Evolutionary conservation across 2,113 vertebrate genomes (phyloP).

Genomic region (Nymphicus hollandicus): DNA sequence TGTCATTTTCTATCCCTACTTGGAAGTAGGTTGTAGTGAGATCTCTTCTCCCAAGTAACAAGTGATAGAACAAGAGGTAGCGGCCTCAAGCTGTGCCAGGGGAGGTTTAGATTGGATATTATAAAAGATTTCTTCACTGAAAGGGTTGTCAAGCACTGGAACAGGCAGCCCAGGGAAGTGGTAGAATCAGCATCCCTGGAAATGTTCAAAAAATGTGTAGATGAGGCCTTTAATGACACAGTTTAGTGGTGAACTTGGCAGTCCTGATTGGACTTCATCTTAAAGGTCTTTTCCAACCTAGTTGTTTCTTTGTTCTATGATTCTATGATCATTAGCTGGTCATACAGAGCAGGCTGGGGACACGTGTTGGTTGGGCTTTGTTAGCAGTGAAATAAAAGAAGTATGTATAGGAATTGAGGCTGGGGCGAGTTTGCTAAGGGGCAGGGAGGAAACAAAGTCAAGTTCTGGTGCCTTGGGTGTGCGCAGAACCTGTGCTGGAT

Average conservation of each 20-base stretch:
- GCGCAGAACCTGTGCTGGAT: not conserved
- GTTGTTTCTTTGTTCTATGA: not conserved
- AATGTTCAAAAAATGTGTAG: not conserved
- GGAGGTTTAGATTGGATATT: not conserved
- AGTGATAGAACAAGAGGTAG: not conserved
- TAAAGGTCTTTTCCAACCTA: not conserved
- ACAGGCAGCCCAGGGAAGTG: not conserved
- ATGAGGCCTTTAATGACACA: not conserved
- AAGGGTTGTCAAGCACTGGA: not conserved
- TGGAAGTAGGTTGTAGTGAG: not conserved
- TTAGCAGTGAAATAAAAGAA: not conserved
- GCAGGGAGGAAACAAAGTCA: no score
- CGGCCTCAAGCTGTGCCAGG: not conserved
- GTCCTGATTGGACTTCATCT: not conserved
- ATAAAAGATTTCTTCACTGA: not conserved
- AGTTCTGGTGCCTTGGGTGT: no score
- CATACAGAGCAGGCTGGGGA: rapidly evolving
- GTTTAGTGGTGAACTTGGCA: not conserved
- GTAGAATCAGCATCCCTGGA: not conserved
- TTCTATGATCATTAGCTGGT: not conserved
- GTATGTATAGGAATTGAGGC: rapidly evolving
- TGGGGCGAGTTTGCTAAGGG: rapidly evolving
- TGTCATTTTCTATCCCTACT: not conserved
- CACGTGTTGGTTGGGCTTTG: rapidly evolving
- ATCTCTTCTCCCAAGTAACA: not conserved